Evolutionary conservation across 2,888 invertebrate species (phyloP).

Genomic region (Archips crataeganus): DNA sequence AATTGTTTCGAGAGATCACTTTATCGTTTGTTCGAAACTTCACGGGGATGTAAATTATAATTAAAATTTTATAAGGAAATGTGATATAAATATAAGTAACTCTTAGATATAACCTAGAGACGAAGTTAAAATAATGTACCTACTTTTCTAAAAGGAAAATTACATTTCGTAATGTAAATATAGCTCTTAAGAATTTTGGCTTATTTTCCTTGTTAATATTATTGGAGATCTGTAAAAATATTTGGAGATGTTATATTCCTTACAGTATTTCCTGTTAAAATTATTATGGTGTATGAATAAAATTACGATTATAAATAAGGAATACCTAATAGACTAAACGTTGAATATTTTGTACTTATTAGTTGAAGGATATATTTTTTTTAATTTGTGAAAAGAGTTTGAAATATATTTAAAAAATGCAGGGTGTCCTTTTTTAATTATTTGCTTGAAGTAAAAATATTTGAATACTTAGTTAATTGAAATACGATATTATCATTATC

Average conservation of each 20-base stretch:
- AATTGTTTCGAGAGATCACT: slow-evolving; percentile 47
- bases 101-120: slow-evolving; percentile 16
- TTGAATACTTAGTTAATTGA: background rate
- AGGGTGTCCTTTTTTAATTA: background rate
- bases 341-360: slow-evolving; percentile 18
- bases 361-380: background rate
- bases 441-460: slow-evolving; percentile 8
- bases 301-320: slow-evolving; percentile 28
- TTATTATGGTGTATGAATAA: slow-evolving; percentile 32
- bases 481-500: background rate
- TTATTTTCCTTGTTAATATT: slow-evolving; percentile 44
- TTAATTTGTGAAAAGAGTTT: background rate
- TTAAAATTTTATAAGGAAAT: slow-evolving; percentile 62
- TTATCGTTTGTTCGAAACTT: slow-evolving; percentile 46
- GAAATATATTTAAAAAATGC: background rate
- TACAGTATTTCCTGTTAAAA: slow-evolving; percentile 33
- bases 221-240: slow-evolving; percentile 41
- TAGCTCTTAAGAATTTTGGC: slow-evolving; percentile 31
- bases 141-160: slow-evolving; percentile 46
- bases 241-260: slow-evolving; percentile 32
- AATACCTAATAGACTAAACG: slow-evolving; percentile 9
- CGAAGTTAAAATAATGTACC: slow-evolving; percentile 39
- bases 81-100: slow-evolving; percentile 66
- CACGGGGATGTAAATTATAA: slow-evolving; percentile 52
- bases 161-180: slow-evolving; percentile 35